A percentile compares a stretch with the other conserved stretches of the same genome.
Conservation (phyloP, 2,888 invertebrate species). For the Dynastes grantii region DNA sequence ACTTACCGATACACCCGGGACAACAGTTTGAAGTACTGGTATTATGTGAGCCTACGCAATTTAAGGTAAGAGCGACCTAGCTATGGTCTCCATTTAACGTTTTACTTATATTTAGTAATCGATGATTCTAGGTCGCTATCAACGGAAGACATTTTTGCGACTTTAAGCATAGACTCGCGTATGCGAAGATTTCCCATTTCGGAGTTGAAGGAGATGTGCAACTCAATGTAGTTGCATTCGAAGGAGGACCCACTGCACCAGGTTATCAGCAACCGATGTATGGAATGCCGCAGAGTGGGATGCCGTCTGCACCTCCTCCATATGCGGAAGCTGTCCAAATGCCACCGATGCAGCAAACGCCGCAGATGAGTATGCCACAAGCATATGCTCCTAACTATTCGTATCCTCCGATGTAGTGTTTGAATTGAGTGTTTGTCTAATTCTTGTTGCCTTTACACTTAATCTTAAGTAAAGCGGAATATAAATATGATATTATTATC, state of each 20-base stretch:
- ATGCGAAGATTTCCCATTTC: conserved; percentile 77
- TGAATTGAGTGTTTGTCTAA: neutral
- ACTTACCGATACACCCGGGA: conserved; percentile 76
- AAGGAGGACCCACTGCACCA: conserved; percentile 68
- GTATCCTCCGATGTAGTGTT: conserved; percentile 48
- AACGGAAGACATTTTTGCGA: conserved; percentile 86
- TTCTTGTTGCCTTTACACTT: conserved; percentile 37
- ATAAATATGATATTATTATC: neutral
- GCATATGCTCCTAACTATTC: conserved; percentile 42
- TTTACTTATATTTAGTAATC: too few relatives aligned
- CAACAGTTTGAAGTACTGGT: conserved; percentile 82
- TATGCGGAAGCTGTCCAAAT: conserved; percentile 45
- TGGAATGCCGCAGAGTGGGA: conserved; percentile 33
- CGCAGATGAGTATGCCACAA: conserved; percentile 46
- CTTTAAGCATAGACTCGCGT: conserved; percentile 82
- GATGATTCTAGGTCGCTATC: conserved; percentile 78
- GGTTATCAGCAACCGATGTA: conserved; percentile 42
- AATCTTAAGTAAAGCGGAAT: conserved; percentile 10
- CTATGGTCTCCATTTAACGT: too few relatives aligned
- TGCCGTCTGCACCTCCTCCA: conserved; percentile 50
- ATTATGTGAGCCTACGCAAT: conserved; percentile 74
- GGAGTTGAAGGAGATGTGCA: conserved; percentile 84
- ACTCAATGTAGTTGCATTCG: conserved; percentile 78
- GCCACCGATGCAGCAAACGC: conserved; percentile 40
- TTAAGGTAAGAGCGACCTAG: conserved; percentile 53